phyloP scores from a whole-genome alignment of 2,113 vertebrate genomes.

The Pygathrix nemaeus region DNA sequence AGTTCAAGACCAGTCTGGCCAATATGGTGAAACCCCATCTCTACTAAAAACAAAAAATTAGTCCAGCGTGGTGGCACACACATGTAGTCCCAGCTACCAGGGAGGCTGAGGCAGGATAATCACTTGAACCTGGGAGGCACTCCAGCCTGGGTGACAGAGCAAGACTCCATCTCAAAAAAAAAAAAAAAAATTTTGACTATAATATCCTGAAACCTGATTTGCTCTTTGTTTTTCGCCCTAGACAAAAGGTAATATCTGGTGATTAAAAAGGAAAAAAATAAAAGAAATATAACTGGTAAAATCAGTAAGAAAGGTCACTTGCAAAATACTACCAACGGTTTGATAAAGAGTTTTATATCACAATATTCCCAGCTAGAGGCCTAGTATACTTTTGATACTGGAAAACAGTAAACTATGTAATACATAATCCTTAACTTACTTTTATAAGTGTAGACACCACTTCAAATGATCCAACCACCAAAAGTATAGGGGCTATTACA shows the following conservation, averaged over 20 bases:
- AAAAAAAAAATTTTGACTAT: neutral
- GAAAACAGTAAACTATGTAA: slow-evolving; percentile 29
- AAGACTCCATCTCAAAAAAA: no score
- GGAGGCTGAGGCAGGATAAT: no score
- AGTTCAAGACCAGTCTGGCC: no score
- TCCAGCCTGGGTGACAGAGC: no score
- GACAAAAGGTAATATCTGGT: no score
- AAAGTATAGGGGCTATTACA: slow-evolving; percentile 94
- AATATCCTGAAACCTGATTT: slow-evolving; percentile 29
- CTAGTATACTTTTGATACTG: neutral
- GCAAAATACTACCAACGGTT: neutral
- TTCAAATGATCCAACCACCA: slow-evolving; percentile 95
- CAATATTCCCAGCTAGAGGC: neutral
- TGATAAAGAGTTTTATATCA: slow-evolving; percentile 11
- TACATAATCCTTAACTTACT: slow-evolving; percentile 86
- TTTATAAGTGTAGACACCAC: slow-evolving; percentile 95
- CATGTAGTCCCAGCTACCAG: no score
- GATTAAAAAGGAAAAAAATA: neutral
- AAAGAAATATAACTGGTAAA: slow-evolving; percentile 7
- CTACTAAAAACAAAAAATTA: no score
- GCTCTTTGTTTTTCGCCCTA: no score
- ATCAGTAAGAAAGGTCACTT: slow-evolving; percentile 17
- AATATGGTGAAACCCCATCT: no score
- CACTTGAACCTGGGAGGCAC: no score
- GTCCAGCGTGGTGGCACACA: no score